A percentile compares a stretch with the other conserved stretches of the same genome.
These are phyloP conservation scores for Parnassius mnemosyne DNA, from an alignment of 2,888 invertebrate genomes.

Conservation along the genomic window DNA sequence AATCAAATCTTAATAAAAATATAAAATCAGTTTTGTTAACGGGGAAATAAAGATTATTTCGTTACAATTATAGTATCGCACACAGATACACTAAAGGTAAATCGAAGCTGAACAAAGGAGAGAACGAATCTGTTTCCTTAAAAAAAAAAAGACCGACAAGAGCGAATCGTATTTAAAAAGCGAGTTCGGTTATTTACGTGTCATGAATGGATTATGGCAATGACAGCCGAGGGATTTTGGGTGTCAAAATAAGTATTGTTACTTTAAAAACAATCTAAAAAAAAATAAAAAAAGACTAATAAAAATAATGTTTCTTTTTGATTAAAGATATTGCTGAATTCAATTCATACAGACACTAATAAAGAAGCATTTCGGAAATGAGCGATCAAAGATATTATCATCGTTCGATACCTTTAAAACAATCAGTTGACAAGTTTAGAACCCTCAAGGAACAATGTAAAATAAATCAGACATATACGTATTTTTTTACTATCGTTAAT, in stretches of 20 bases:
- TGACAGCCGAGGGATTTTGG: neutral
- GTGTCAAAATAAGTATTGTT: neutral
- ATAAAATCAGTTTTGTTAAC: neutral
- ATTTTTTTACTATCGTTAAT: constrained; percentile 76
- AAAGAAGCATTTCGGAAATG: neutral
- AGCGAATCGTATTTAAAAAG: neutral
- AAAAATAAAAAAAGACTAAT: too few species aligned
- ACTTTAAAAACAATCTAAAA: neutral
- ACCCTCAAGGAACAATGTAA: constrained; percentile 51
- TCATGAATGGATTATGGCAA: neutral
- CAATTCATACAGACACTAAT: neutral
- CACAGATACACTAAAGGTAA: constrained; percentile 27
- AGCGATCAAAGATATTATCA: too few species aligned
- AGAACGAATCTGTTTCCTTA: constrained; percentile 45
- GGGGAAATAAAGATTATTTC: neutral
- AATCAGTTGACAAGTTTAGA: constrained; percentile 7
- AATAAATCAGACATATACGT: constrained; percentile 69
- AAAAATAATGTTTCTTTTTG: neutral
- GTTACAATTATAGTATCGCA: constrained; percentile 14
- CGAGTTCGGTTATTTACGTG: neutral
- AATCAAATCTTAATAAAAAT: neutral
- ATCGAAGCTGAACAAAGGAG: constrained; percentile 36
- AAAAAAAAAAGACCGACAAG: constrained; percentile 37
- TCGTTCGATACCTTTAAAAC: neutral
- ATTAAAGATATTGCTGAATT: neutral